Conservation (phyloP, 2,113 vertebrate genomes). For the Apeltes quadracus region DNA sequence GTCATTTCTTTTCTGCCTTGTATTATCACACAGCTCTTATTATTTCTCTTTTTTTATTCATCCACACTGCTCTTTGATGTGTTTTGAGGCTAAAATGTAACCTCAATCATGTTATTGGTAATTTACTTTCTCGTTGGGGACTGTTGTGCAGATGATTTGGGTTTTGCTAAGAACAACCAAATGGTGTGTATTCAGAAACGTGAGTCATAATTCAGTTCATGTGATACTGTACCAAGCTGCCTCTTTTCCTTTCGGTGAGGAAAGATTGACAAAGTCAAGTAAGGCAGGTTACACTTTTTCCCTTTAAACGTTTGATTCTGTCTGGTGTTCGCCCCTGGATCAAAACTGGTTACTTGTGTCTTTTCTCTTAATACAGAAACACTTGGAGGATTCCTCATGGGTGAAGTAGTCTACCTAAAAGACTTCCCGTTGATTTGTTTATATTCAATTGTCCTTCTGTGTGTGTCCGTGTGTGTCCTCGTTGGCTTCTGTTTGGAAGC, state of each 20-base stretch:
- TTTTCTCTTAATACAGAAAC: conserved; percentile 41
- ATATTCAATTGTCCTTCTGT: conserved; percentile 39
- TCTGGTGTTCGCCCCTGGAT: conserved; percentile 18
- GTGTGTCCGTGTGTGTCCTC: conserved; percentile 24
- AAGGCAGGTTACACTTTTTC: conserved; percentile 31
- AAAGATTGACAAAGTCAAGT: conserved; percentile 32
- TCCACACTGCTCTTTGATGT: not conserved
- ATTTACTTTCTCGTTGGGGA: conserved; percentile 41
- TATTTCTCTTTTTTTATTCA: not conserved
- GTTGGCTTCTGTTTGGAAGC: conserved; percentile 53
- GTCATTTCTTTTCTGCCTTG: no score
- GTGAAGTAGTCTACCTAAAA: conserved; percentile 62
- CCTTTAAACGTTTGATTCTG: conserved; percentile 26
- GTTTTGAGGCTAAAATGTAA: conserved; percentile 6
- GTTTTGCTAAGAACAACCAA: conserved; percentile 67
- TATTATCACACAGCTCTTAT: not conserved
- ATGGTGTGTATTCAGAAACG: conserved; percentile 58
- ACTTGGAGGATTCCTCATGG: conserved; percentile 35
- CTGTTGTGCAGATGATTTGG: conserved; percentile 65
- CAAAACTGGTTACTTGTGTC: conserved; percentile 13
- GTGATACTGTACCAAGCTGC: conserved; percentile 44
- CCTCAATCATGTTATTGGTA: conserved; percentile 23
- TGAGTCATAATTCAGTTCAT: conserved; percentile 63
- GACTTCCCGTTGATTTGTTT: conserved; percentile 52
- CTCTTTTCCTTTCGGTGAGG: conserved; percentile 34